Evolutionary conservation across 2,797 vertebrate genomes (phyloP).

Genomic region (Arctocebus calabarensis): DNA sequence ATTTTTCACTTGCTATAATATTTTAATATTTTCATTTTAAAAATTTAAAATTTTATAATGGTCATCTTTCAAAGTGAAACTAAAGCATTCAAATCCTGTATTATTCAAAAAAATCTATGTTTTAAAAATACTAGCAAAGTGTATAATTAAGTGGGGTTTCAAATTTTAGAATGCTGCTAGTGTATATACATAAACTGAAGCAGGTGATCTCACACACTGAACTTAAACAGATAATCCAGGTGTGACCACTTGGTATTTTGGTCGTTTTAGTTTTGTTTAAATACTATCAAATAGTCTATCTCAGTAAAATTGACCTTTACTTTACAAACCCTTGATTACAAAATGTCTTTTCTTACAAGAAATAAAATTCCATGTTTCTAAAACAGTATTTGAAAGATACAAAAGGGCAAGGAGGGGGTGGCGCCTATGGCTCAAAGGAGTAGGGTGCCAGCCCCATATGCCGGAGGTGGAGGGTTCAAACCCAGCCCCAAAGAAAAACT

Average conservation of each 20-base stretch:
- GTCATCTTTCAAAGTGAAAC: slow-evolving; percentile 67
- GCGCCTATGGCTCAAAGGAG: no score
- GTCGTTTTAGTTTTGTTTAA: slow-evolving; percentile 54
- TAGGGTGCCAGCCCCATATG: no score
- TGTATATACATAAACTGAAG: slow-evolving; percentile 1
- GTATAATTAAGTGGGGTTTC: slow-evolving; percentile 38
- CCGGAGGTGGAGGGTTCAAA: no score
- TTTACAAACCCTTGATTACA: slow-evolving; percentile 60
- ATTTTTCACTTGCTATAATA: not conserved
- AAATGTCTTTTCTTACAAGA: slow-evolving; percentile 15
- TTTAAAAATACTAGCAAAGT: slow-evolving; percentile 36
- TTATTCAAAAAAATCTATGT: slow-evolving; percentile 47
- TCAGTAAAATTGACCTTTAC: slow-evolving; percentile 26
- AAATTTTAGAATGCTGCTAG: slow-evolving; percentile 37
- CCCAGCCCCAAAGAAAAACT: no score
- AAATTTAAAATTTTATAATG: slow-evolving; percentile 1
- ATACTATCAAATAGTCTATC: not conserved
- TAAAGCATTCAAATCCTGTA: slow-evolving; percentile 37
- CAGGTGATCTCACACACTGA: slow-evolving; percentile 10
- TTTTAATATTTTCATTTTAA: no score
- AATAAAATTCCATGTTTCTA: slow-evolving; percentile 65
- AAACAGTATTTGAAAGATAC: slow-evolving; percentile 14
- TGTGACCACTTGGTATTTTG: not conserved
- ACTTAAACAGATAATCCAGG: slow-evolving; percentile 31
- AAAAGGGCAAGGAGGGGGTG: not conserved